These are phyloP conservation scores for Heterochromis multidens DNA, from an alignment of 2,113 vertebrate genomes.

Conservation along the genomic window DNA sequence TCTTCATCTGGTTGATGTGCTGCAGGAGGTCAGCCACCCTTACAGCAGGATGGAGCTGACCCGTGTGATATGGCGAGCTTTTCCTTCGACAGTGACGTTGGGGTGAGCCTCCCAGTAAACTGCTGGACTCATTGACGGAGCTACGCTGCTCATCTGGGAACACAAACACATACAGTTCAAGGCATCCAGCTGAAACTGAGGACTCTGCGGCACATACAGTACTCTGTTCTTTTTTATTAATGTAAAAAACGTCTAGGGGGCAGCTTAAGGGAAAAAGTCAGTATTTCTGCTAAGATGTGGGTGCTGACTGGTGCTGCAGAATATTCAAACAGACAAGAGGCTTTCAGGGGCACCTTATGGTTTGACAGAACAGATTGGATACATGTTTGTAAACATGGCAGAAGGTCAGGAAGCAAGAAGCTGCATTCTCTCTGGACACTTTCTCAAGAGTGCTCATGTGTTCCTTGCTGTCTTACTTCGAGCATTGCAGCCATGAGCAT, in stretches of 20 bases:
- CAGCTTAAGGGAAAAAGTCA: neutral
- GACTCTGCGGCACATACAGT: neutral
- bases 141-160: conserved; percentile 85
- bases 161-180: neutral
- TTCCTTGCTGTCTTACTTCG: conserved; percentile 77
- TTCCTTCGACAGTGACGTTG: conserved; percentile 83
- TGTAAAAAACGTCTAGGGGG: conserved; percentile 13
- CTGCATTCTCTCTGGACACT: conserved; percentile 5
- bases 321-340: conserved; percentile 39
- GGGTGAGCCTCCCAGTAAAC: conserved; percentile 84
- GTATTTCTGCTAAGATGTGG: neutral
- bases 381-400: conserved; percentile 34
- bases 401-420: conserved; percentile 31
- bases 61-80: conserved; percentile 90
- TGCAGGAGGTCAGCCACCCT: conserved; percentile 92
- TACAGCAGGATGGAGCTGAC: conserved; percentile 91
- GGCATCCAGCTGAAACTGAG: neutral
- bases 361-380: conserved; percentile 29
- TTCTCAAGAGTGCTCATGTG: conserved; percentile 38
- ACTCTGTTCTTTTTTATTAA: neutral
- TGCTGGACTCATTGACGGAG: conserved; percentile 90
- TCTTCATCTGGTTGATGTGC: conserved; percentile 99
- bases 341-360: conserved; percentile 11
- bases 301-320: conserved; percentile 8
- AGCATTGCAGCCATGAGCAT: conserved; percentile 79